Evolutionary conservation across 2,113 vertebrate genomes (phyloP).

Genomic region (Tragelaphus scriptus): DNA sequence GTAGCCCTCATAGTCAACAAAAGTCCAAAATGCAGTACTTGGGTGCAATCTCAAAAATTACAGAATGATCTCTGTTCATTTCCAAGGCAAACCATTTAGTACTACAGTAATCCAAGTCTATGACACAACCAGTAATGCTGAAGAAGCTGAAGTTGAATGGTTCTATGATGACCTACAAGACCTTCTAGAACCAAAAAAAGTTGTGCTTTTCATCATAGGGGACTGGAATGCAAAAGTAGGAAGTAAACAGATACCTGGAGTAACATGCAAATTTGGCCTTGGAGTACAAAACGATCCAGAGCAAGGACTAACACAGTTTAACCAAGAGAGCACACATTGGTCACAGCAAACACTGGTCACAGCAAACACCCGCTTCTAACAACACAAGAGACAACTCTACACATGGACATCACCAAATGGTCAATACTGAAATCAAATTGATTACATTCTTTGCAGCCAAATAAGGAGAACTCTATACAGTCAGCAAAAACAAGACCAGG

Average conservation of each 20-base stretch:
- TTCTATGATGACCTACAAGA: not conserved
- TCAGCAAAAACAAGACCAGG: too few relatives aligned
- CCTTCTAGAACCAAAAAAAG: not conserved
- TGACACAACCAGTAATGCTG: not conserved
- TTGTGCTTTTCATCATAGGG: not conserved
- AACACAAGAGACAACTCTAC: not conserved
- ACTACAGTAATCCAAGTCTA: not conserved
- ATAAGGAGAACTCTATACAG: too few relatives aligned
- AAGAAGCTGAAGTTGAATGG: not conserved
- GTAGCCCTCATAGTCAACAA: not conserved
- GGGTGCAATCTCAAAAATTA: not conserved
- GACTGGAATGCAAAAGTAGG: not conserved
- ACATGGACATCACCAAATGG: too few relatives aligned
- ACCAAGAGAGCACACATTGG: not conserved
- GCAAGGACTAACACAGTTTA: not conserved
- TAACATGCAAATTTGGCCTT: not conserved
- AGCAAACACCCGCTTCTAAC: not conserved
- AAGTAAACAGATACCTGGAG: not conserved
- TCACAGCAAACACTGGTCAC: not conserved
- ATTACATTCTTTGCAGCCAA: too few relatives aligned
- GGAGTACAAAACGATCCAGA: not conserved
- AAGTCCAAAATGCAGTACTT: not conserved
- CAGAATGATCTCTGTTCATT: not conserved
- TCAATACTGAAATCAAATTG: too few relatives aligned
- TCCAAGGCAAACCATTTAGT: not conserved